Evolutionary conservation across 2,888 invertebrate species (phyloP).

Genomic region (Zootermopsis nevadensis): DNA sequence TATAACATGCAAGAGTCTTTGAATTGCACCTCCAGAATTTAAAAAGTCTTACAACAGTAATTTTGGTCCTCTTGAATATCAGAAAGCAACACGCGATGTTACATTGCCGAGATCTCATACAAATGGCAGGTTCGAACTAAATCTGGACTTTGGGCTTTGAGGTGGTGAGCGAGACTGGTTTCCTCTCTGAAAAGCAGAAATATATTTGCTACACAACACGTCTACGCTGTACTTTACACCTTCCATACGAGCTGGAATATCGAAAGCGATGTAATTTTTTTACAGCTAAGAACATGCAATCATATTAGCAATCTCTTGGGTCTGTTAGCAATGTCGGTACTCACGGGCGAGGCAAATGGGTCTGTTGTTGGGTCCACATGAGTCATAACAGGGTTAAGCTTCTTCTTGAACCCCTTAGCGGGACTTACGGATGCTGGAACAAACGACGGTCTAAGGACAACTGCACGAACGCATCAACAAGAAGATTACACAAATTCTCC

Average conservation of each 20-base stretch:
- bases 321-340: constrained; percentile 6
- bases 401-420: constrained; percentile 60
- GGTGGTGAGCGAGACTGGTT: constrained; percentile 46
- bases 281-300: background rate
- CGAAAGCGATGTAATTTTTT: background rate
- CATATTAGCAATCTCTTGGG: background rate
- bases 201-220: constrained; percentile 22
- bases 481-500: no score
- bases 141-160: constrained; percentile 49
- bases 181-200: constrained; percentile 50
- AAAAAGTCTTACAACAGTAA: background rate
- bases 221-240: background rate
- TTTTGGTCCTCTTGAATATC: background rate
- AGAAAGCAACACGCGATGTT: background rate
- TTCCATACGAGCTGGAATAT: background rate
- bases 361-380: constrained; percentile 35
- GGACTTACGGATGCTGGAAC: constrained; percentile 60
- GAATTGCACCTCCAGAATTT: no score
- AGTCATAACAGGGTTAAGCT: constrained; percentile 46
- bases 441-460: no score
- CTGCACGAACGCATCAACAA: no score
- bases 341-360: constrained; percentile 46
- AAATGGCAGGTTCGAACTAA: constrained; percentile 50
- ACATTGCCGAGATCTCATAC: constrained; percentile 32
- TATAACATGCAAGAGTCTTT: no score